phyloP scores from a whole-genome alignment of 2,113 vertebrate genomes.

The Ceyx melanurus region DNA sequence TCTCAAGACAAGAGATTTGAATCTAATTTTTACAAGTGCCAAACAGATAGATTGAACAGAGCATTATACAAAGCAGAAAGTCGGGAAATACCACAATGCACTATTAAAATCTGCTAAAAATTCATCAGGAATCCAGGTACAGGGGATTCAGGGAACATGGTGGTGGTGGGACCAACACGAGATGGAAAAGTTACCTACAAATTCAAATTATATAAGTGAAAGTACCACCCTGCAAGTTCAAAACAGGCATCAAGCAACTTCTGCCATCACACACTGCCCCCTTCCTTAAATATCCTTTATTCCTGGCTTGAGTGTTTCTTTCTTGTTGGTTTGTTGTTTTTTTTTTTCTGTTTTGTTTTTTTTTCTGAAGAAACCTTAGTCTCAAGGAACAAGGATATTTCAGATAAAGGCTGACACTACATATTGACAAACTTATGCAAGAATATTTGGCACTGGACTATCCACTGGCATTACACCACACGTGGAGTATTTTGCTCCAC shows the following conservation, averaged over 20 bases:
- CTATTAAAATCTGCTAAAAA: constrained; percentile 28
- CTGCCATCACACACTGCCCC: background rate
- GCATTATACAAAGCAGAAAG: constrained; percentile 33
- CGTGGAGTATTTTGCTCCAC: background rate
- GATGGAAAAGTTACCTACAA: background rate
- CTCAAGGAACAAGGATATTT: background rate
- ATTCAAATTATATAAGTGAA: background rate
- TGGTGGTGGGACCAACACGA: background rate
- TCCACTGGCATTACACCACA: background rate
- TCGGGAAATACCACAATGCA: background rate
- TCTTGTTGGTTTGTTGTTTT: too few species aligned
- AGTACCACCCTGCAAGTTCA: background rate
- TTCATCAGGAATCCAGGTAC: background rate
- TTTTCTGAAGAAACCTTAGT: background rate
- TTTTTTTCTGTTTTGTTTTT: background rate
- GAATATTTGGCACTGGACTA: background rate
- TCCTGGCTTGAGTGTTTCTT: background rate
- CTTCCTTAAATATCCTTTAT: background rate
- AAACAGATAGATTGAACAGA: constrained; percentile 21
- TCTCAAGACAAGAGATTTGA: constrained; percentile 29
- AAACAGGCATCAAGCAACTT: background rate
- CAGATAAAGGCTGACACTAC: background rate
- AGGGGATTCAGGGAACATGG: background rate
- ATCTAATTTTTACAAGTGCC: background rate
- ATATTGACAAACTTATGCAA: background rate